Conservation (phyloP, 2,888 invertebrate species). For the Osmoderma eremita region DNA sequence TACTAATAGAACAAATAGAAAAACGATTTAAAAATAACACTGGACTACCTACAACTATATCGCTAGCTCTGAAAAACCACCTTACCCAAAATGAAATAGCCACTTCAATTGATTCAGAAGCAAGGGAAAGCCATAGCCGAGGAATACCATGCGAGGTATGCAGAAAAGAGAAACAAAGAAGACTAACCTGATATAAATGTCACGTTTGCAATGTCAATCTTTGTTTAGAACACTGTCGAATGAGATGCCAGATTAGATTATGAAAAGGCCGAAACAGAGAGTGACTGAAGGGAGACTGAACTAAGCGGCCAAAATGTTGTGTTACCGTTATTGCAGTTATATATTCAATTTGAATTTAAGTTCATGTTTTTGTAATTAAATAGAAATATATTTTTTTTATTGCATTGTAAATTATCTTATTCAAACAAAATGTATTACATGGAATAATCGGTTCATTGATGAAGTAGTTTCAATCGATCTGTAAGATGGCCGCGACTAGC, state of each 20-base stretch:
- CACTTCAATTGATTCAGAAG: constrained; percentile 4
- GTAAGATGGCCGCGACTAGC: no score
- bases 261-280: not conserved
- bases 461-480: not conserved
- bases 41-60: constrained; percentile 4
- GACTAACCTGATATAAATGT: not conserved
- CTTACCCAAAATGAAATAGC: not conserved
- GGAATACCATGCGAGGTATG: not conserved
- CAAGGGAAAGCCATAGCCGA: not conserved
- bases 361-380: constrained; percentile 5
- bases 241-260: not conserved
- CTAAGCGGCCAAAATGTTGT: not conserved
- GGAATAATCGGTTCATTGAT: not conserved
- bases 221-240: not conserved
- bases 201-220: not conserved
- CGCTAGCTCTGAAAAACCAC: not conserved
- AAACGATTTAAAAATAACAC: not conserved
- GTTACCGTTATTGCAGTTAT: not conserved
- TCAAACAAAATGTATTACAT: not conserved
- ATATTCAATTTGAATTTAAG: constrained; percentile 6
- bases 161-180: not conserved
- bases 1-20: not conserved
- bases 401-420: not conserved
- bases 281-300: not conserved
- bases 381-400: not conserved